Percentiles rank a stretch among this genome's conserved stretches.
Evolutionary conservation across 2,888 invertebrate genomes (phyloP).

Genomic region (Lumbricus terrestris): DNA sequence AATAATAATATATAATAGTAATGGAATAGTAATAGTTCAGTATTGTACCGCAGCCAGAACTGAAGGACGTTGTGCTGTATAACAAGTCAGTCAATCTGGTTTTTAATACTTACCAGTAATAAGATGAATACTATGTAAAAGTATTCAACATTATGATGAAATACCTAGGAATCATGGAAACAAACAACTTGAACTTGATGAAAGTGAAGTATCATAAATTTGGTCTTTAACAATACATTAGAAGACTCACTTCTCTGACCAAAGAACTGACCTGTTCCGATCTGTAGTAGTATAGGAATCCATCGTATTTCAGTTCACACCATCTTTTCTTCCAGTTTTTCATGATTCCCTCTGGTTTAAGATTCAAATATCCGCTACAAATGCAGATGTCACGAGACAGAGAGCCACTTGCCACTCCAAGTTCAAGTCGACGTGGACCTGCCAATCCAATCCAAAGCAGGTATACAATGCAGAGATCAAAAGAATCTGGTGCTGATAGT

Average conservation of each 20-base stretch:
- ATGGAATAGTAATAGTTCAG: too few relatives aligned
- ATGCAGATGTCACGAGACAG: conserved; percentile 21
- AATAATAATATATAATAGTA: too few relatives aligned
- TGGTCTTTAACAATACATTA: background rate
- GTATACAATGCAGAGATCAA: background rate
- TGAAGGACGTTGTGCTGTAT: too few relatives aligned
- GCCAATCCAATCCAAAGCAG: conserved; percentile 24
- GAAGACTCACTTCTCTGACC: background rate
- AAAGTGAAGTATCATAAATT: background rate
- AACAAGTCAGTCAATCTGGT: too few relatives aligned
- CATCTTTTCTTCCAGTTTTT: conserved; percentile 79
- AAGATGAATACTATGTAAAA: background rate
- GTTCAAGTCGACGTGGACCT: conserved; percentile 74
- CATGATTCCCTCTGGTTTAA: conserved; percentile 38
- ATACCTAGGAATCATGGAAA: background rate
- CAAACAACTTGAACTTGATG: background rate
- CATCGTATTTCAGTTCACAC: conserved; percentile 86
- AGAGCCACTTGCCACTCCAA: conserved; percentile 73
- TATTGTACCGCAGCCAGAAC: too few relatives aligned
- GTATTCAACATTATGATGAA: background rate
- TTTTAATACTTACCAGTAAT: too few relatives aligned
- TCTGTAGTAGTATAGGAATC: conserved; percentile 92
- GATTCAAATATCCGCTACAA: conserved; percentile 6
- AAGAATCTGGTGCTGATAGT: background rate
- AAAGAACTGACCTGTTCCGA: conserved; percentile 67